These are phyloP conservation scores for Dendroctonus ponderosae DNA, from an alignment of 1,140 invertebrate species.

Conservation along the genomic window DNA sequence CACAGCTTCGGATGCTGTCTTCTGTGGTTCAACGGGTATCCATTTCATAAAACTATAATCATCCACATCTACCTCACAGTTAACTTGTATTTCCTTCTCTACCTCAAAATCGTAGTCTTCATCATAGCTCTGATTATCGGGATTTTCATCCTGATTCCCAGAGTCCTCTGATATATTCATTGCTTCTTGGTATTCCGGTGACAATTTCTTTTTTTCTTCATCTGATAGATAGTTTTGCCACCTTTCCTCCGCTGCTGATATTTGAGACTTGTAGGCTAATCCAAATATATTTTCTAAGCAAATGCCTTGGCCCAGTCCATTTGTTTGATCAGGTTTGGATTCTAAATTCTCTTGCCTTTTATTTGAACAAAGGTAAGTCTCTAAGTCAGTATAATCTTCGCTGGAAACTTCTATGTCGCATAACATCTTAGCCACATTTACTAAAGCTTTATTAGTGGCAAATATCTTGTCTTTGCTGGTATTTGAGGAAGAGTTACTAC, in stretches of 20 bases:
- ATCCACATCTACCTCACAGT: constrained; percentile 7
- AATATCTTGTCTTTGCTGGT: constrained; percentile 20
- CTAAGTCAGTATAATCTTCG: constrained; percentile 12
- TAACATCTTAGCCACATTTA: constrained; percentile 36
- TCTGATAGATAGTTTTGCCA: constrained; percentile 17
- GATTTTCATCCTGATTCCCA: constrained; percentile 21
- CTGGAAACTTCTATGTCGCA: constrained; percentile 7
- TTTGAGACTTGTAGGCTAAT: constrained; percentile 35
- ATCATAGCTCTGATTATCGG: constrained; percentile 29
- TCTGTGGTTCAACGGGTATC: constrained; percentile 30
- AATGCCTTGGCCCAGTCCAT: constrained; percentile 6
- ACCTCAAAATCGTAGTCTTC: constrained; percentile 39
- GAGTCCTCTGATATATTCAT: neutral
- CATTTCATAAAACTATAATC: constrained; percentile 37
- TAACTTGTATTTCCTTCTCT: constrained; percentile 32
- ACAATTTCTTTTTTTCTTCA: constrained; percentile 22
- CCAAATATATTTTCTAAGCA: constrained; percentile 41
- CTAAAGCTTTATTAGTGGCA: constrained; percentile 38
- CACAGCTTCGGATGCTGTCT: neutral
- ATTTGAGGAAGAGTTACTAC: neutral
- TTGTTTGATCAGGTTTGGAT: neutral
- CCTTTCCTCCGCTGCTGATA: neutral
- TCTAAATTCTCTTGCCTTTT: constrained; percentile 16
- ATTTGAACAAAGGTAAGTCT: constrained; percentile 17
- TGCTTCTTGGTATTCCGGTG: constrained; percentile 14